These are phyloP conservation scores for Coboldia fuscipes DNA, from an alignment of 1,140 invertebrate genomes.

Conservation along the genomic window DNA sequence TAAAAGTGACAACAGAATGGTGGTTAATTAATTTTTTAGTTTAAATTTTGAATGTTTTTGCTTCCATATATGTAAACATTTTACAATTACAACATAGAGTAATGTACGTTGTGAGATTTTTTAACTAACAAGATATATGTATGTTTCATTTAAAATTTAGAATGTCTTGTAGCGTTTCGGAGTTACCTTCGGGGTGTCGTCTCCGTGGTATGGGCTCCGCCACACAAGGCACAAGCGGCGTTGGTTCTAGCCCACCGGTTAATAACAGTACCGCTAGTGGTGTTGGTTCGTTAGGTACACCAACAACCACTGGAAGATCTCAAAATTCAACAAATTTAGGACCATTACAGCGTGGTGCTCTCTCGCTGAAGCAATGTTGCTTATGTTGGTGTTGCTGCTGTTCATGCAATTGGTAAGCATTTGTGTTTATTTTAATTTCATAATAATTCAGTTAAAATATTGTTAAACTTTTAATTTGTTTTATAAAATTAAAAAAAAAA, in stretches of 20 bases:
- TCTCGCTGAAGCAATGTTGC: constrained; percentile 29
- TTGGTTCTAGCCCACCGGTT: constrained; percentile 6
- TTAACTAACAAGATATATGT: background rate
- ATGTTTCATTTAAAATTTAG: too few species aligned
- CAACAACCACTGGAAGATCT: constrained; percentile 8
- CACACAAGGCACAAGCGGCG: constrained; percentile 9
- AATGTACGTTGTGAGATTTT: background rate
- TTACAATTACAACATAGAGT: background rate
- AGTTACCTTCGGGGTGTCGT: constrained; percentile 20
- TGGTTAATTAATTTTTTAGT: too few species aligned
- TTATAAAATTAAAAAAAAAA: too few species aligned
- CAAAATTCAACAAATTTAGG: constrained; percentile 6
- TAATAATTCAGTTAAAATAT: too few species aligned
- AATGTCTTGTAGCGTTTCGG: constrained; percentile 21
- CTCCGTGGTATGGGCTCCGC: constrained; percentile 19
- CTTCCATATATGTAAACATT: too few species aligned
- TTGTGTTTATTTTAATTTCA: too few species aligned
- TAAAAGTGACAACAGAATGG: too few species aligned
- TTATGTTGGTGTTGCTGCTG: constrained; percentile 49
- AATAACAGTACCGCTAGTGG: constrained; percentile 6
- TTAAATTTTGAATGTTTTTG: too few species aligned
- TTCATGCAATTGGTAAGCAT: constrained; percentile 42
- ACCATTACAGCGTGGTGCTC: constrained; percentile 7
- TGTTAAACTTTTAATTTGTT: too few species aligned
- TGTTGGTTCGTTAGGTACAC: constrained; percentile 5